phyloP scores from a whole-genome alignment of 2,797 vertebrate genomes.

The Bradypodion ventrale region DNA sequence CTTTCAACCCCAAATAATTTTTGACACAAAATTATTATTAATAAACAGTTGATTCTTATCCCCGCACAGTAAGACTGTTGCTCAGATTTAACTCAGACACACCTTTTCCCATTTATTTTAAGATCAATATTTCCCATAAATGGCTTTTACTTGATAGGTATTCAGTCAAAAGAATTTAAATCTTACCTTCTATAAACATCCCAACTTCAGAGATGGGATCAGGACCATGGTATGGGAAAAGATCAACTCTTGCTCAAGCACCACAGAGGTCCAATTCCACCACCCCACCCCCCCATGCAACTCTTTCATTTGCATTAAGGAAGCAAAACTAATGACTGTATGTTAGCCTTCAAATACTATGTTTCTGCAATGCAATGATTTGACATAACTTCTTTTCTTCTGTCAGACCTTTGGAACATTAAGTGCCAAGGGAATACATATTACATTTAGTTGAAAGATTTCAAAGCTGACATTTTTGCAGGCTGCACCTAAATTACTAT shows the following conservation, averaged over 20 bases:
- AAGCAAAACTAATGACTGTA: not conserved
- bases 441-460: conserved; percentile 1
- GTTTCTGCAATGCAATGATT: not conserved
- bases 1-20: too few relatives aligned
- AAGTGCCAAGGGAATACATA: not conserved
- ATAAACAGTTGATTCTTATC: too few relatives aligned
- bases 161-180: not conserved
- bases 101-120: not conserved
- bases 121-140: not conserved
- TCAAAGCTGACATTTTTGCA: conserved; percentile 30
- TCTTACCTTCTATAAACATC: not conserved
- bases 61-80: not conserved
- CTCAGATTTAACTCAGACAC: not conserved
- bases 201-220: not conserved
- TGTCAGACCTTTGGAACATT: not conserved
- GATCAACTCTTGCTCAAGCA: not conserved
- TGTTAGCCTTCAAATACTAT: not conserved
- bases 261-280: not conserved
- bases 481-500: not conserved
- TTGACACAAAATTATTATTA: too few relatives aligned
- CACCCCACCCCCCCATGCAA: too few relatives aligned
- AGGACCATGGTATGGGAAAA: not conserved
- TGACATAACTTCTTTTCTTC: not conserved
- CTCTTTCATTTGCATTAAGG: not conserved
- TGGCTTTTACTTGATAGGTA: not conserved